phyloP scores from a whole-genome alignment of 92 coral and sea anemone species.

The Siderastrea radians region DNA sequence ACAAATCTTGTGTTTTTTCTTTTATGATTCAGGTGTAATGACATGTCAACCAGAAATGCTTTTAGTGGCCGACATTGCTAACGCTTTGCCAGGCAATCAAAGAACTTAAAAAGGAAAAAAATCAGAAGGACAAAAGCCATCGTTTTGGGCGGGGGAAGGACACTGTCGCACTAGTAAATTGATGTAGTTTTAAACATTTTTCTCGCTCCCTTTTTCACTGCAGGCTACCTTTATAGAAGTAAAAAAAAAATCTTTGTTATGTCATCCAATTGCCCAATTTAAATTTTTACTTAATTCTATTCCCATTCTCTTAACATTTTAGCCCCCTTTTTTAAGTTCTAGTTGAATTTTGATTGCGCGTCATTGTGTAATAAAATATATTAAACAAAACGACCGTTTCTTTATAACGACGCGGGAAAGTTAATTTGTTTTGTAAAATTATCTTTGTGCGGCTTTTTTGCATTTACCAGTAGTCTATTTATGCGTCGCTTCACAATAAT shows the following conservation, averaged over 20 bases:
- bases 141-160: background rate
- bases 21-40: slow-evolving; percentile 21
- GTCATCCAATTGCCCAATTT: background rate
- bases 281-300: background rate
- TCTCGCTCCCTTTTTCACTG: background rate
- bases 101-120: background rate
- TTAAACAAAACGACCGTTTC: background rate
- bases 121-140: no score
- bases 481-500: background rate
- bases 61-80: slow-evolving; percentile 44
- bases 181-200: background rate
- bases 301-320: no score
- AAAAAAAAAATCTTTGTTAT: background rate
- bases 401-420: background rate
- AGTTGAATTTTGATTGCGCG: background rate
- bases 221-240: background rate
- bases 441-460: background rate
- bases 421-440: background rate
- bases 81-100: slow-evolving; percentile 50
- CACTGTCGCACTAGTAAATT: background rate
- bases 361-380: background rate
- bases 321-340: no score
- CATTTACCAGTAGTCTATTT: slow-evolving; percentile 3
- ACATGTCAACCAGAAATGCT: slow-evolving; percentile 47
- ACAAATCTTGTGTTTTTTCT: slow-evolving; percentile 34